Evolutionary conservation across 92 coral and sea anemone genomes (phyloP), one percentile per base, ranked within the genome.

Genomic region (Phenganax subtilis): DNA sequence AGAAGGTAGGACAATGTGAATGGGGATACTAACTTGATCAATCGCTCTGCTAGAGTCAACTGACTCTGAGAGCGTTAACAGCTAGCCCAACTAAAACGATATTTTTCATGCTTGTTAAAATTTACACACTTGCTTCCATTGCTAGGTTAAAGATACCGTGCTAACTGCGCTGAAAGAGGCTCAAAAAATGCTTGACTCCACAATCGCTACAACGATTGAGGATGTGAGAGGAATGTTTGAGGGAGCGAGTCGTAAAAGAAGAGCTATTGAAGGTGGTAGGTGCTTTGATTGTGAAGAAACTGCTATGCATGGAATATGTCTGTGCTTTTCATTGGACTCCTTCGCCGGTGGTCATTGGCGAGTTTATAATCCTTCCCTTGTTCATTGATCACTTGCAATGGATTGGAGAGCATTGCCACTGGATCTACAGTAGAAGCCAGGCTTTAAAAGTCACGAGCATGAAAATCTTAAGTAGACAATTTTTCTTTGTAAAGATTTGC

Each of bases 61-160:
- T 20, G 25, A 20, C 25, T 20, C 25, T 20, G 25, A 20, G 25
- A 20, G 25, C 25, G 25, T 20, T 20, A 20, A 20, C 25, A 20
- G 47, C 47, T 37, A 37, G 47, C 47, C 28, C 7, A 14, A 7
- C 8, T 7, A 17, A 61, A 61, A 1, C 14, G 6, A 15, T 61
- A 7, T 17, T 61, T 28, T 14, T 25, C 5, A 12, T 61, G n/a
- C 28, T 0, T 61, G 27, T 61, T 1, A 6, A 12, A 14, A 6
- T 28, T 6, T 7, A 12, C 67, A 61, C 6, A 30, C 72, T 25
- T 25, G 28, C 51, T 72, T 73, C 55, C 12, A 71, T 27, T 29
- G 47, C 29, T 17, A 79, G 83, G 83, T 79, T 1, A 62, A 79
- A 64, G 73, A 79, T 55, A 79, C 83, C 0, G 74, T 79, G 25